Evolutionary conservation across 1,140 invertebrate species (phyloP).

Genomic region (Asobara japonica): DNA sequence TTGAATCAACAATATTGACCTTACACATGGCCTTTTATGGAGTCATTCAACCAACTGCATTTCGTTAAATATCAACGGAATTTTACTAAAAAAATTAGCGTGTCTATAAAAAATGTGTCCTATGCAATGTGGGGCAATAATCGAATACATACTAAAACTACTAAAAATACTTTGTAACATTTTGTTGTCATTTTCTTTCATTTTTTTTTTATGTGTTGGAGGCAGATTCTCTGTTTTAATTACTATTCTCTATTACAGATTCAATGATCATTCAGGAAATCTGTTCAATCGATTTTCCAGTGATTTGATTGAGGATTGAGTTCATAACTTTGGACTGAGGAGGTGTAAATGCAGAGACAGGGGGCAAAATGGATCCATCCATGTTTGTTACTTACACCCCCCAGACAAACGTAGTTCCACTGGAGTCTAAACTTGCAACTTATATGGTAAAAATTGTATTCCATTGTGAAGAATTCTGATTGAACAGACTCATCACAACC

Average conservation of each 20-base stretch:
- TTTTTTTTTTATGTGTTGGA: background rate
- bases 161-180: too few relatives aligned
- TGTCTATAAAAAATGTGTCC: too few relatives aligned
- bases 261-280: background rate
- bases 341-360: conserved; percentile 60
- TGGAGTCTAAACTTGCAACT: conserved; percentile 85
- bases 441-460: conserved; percentile 89
- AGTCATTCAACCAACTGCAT: too few relatives aligned
- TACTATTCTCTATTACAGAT: background rate
- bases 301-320: conserved; percentile 31
- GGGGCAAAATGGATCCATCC: conserved; percentile 63
- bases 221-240: background rate
- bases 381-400: conserved; percentile 63
- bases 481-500: too few relatives aligned
- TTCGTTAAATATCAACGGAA: too few relatives aligned
- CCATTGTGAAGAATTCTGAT: background rate
- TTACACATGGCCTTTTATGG: too few relatives aligned
- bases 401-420: conserved; percentile 78
- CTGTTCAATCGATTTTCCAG: background rate
- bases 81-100: too few relatives aligned
- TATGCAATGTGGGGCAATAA: too few relatives aligned
- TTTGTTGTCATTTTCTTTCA: background rate
- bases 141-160: too few relatives aligned
- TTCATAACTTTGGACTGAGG: too few relatives aligned
- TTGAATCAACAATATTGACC: too few relatives aligned